Evolutionary conservation across 1,140 invertebrate species (phyloP).

Genomic region (Megalopta genalis): DNA sequence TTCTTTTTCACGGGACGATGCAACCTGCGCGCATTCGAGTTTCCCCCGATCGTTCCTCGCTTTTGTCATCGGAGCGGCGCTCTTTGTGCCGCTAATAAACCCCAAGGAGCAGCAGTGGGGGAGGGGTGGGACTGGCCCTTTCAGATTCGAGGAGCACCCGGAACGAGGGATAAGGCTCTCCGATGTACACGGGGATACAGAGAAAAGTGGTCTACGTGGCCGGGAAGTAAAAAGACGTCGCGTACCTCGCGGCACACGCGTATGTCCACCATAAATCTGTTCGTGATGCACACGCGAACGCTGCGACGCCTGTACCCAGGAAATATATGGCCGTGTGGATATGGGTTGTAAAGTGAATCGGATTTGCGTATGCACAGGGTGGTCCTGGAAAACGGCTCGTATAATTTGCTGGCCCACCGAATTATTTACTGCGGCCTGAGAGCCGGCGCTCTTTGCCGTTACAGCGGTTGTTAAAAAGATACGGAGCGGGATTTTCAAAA

Average conservation of each 20-base stretch:
- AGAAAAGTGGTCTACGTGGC: neutral
- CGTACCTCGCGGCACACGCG: neutral
- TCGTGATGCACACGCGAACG: neutral
- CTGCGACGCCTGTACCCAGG: neutral
- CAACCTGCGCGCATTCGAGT: neutral
- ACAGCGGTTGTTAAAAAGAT: too few species aligned
- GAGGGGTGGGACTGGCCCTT: neutral
- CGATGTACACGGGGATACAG: neutral
- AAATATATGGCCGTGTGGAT: neutral
- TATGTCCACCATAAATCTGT: constrained; percentile 21
- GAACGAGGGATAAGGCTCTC: neutral
- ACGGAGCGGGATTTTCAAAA: too few species aligned
- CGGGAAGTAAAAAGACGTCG: neutral
- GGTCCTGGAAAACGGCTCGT: neutral
- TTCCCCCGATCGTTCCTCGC: neutral
- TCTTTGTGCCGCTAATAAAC: constrained; percentile 40
- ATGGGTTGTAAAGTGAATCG: too few species aligned
- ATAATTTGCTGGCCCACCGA: neutral
- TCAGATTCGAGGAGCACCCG: constrained; percentile 1
- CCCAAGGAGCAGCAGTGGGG: neutral
- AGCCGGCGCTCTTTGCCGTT: too few species aligned
- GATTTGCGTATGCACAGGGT: neutral
- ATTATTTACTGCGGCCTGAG: too few species aligned
- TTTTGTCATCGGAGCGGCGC: neutral
- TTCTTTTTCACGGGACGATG: neutral